Percentiles rank a stretch among this genome's conserved stretches.
phyloP scores from a whole-genome alignment of 2,113 vertebrate species.

The Carassius carassius region DNA sequence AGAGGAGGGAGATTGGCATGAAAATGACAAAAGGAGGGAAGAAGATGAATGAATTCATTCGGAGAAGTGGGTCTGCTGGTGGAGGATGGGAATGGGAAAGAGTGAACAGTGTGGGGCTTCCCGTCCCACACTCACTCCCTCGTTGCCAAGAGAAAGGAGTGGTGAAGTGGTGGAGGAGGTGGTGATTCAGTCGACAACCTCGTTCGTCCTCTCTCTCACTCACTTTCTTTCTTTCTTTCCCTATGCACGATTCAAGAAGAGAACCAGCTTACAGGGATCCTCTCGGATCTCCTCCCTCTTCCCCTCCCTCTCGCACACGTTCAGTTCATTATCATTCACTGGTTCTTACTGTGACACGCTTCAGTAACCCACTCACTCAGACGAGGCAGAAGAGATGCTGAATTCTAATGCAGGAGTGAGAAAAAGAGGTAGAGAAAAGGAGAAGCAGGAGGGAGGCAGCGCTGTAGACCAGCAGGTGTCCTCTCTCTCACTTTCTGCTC shows the following conservation, averaged over 20 bases:
- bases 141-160: slow-evolving; percentile 46
- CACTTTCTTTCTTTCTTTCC: slow-evolving; percentile 31
- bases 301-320: slow-evolving; percentile 53
- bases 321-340: slow-evolving; percentile 77
- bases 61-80: slow-evolving; percentile 38
- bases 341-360: slow-evolving; percentile 71
- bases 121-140: slow-evolving; percentile 56
- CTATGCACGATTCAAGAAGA: slow-evolving; percentile 52
- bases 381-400: slow-evolving; percentile 68
- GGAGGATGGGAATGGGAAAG: slow-evolving; percentile 36
- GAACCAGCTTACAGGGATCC: slow-evolving; percentile 50
- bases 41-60: slow-evolving; percentile 50
- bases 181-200: slow-evolving; percentile 56
- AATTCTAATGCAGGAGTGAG: slow-evolving; percentile 70
- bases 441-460: slow-evolving; percentile 10
- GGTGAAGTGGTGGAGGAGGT: slow-evolving; percentile 54
- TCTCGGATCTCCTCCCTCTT: slow-evolving; percentile 55
- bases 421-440: slow-evolving; percentile 45
- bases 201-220: slow-evolving; percentile 21
- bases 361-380: slow-evolving; percentile 73
- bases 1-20: slow-evolving; percentile 58
- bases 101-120: slow-evolving; percentile 46
- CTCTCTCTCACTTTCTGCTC: slow-evolving; percentile 57
- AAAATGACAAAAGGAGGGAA: slow-evolving; percentile 31
- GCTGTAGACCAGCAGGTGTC: slow-evolving; percentile 72